Evolutionary conservation across 2,797 vertebrate species (phyloP), one percentile per base, ranked within the genome.

Genomic region (Manis pentadactyla): DNA sequence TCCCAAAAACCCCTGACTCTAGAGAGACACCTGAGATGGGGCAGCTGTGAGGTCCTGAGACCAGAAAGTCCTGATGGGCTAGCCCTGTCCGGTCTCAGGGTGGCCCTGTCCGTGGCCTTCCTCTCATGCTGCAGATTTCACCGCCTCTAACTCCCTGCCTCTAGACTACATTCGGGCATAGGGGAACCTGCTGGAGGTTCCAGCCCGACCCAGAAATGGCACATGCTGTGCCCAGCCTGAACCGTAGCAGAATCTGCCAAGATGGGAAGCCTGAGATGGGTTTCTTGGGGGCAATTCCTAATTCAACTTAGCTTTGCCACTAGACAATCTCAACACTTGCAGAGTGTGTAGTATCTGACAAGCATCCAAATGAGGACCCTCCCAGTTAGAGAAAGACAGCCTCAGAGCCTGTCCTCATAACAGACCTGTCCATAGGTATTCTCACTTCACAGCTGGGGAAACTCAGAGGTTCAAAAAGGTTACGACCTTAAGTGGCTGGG

Each of bases 341-440:
- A 71, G 61, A 29, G 15, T 1, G 7, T 9, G 4, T 4, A 5
- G 0, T 49, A 29, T 18, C 69, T 6, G 23, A 55, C 7, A 7
- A 15, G 61, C 14, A 9, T 21, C n/a, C 0, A 1, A 17, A 4
- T 2, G 4, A 31, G 68, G 29, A 19, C 0, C 49, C 29, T 8
- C 37, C 39, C 39, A 2, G 1, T 25, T 2, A 86, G 25, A 96
- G 79, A 61, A 14, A 64, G 46, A 18, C 42, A 57, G 15, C 14
- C 37, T 12, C 25, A 42, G 42, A 27, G 25, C 39, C 19, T 0
- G 9, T 39, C 68, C 27, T 85, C 31, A 19, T 4, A 23, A 4
- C 0, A 75, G 18, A 19, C 34, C 61, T 29, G 31, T 11, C 8
- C 46, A 1, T 2, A 74, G 64, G 7, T 18, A 2, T 29, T 46